Percentiles rank a stretch among this genome's conserved stretches.
Conservation (phyloP, 1,140 invertebrate species). For the Eueides isabella region DNA sequence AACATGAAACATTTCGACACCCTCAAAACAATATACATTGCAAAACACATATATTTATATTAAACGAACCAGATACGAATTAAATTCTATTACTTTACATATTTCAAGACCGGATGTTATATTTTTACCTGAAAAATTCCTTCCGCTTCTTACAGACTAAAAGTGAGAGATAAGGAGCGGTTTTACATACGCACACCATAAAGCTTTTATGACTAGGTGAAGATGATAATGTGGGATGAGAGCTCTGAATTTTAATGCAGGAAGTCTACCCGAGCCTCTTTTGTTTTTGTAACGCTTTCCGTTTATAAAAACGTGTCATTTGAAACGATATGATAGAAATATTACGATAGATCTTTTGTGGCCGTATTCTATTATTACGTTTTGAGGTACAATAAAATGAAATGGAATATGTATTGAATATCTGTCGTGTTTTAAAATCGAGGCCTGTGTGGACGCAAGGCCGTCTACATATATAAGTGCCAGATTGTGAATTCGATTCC, state of each 20-base stretch:
- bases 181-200: constrained; percentile 36
- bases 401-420: too few relatives aligned
- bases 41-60: neutral
- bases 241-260: constrained; percentile 32
- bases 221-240: constrained; percentile 28
- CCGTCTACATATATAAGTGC: too few relatives aligned
- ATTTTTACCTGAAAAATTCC: constrained; percentile 26
- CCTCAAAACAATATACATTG: neutral
- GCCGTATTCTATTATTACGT: neutral
- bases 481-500: too few relatives aligned
- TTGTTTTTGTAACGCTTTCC: constrained; percentile 25
- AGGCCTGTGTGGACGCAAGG: too few relatives aligned
- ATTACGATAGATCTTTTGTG: neutral
- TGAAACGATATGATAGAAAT: neutral
- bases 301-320: constrained; percentile 16
- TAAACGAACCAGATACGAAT: neutral
- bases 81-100: neutral
- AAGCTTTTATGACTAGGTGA: constrained; percentile 35
- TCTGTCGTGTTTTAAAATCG: too few relatives aligned
- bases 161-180: constrained; percentile 24
- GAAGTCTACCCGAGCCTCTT: constrained; percentile 23
- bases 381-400: too few relatives aligned
- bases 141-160: constrained; percentile 22
- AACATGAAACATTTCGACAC: neutral
- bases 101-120: neutral